A percentile compares a stretch with the other conserved stretches of the same genome.
Conservation (phyloP, 2,888 invertebrate species). For the Drepanosiphum platanoidis region DNA sequence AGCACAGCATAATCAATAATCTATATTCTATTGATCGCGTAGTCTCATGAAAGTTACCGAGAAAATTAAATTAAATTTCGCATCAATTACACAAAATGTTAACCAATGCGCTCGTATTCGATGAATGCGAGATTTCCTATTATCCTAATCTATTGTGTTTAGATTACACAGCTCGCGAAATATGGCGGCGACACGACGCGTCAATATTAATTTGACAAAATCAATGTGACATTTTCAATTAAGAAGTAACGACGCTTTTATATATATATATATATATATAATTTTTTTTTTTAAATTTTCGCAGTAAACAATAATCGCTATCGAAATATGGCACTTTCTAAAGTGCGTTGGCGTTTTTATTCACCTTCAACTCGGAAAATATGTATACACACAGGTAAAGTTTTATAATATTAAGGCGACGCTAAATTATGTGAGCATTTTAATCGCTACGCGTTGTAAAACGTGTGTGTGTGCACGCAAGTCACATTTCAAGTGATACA, state of each 20-base stretch:
- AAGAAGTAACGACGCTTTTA: background rate
- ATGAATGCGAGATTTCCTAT: background rate
- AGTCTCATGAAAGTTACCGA: background rate
- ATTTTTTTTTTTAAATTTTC: no score
- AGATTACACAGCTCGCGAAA: background rate
- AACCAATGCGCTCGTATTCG: background rate
- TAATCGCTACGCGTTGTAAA: no score
- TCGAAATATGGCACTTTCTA: no score
- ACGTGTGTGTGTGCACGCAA: no score
- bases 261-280: no score
- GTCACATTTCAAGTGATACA: no score
- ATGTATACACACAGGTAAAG: no score
- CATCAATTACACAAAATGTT: background rate
- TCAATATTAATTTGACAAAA: background rate
- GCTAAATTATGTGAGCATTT: no score
- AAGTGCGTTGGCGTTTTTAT: no score
- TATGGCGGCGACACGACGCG: background rate
- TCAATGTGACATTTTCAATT: background rate
- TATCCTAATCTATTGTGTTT: background rate
- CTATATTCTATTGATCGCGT: background rate
- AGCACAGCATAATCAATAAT: background rate
- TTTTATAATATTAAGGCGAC: no score
- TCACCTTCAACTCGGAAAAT: no score
- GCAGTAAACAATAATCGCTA: no score
- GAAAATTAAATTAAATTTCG: slow-evolving; percentile 18